These are phyloP conservation scores for Artemia sinica DNA, from an alignment of 2,888 invertebrate species.

Conservation along the genomic window DNA sequence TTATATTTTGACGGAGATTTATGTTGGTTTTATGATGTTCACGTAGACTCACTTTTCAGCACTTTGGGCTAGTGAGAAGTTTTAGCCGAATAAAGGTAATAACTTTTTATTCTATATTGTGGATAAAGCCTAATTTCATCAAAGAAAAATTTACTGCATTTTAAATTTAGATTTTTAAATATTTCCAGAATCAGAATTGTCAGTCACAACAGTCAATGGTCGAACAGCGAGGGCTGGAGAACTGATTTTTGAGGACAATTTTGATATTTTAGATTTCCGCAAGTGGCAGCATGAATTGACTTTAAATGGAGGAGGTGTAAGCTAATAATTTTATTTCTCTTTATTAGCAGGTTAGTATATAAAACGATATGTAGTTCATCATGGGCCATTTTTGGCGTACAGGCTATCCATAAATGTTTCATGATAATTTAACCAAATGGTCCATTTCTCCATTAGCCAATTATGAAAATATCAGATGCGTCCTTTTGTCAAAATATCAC, in stretches of 20 bases:
- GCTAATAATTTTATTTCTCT: conserved; percentile 27
- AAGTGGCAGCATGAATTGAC: conserved; percentile 50
- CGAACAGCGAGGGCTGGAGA: conserved; percentile 38
- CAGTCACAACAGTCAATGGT: conserved; percentile 25
- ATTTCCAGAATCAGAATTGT: background rate
- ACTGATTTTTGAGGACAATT: conserved; percentile 45
- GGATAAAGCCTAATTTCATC: too few species aligned
- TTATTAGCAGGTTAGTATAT: conserved; percentile 9
- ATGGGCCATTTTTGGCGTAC: background rate
- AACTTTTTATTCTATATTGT: too few species aligned
- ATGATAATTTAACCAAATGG: too few species aligned
- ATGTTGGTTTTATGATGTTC: too few species aligned
- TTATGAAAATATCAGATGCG: too few species aligned
- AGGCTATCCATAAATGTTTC: background rate
- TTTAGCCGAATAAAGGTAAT: too few species aligned
- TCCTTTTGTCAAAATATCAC: too few species aligned
- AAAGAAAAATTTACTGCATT: too few species aligned
- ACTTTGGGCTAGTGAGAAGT: too few species aligned
- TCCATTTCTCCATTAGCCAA: too few species aligned
- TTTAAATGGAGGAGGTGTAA: conserved; percentile 45
- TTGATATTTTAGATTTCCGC: conserved; percentile 40
- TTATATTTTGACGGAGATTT: too few species aligned
- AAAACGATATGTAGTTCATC: background rate
- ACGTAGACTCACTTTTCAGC: too few species aligned
- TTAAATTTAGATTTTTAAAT: background rate